These are phyloP conservation scores for Natator depressus DNA, from an alignment of 2,113 vertebrate species.

Conservation along the genomic window DNA sequence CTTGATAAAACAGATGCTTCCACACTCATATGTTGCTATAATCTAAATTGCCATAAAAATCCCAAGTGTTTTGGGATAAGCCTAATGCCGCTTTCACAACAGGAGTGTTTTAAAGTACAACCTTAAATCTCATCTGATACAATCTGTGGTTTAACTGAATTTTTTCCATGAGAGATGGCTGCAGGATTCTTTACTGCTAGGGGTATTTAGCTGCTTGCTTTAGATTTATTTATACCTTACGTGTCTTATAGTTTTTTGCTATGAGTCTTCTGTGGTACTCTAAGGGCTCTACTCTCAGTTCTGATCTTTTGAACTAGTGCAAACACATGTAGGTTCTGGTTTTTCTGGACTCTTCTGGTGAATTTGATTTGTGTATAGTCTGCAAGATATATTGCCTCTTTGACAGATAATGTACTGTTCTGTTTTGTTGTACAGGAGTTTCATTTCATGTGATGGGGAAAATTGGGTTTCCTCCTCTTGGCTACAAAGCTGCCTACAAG, in stretches of 20 bases:
- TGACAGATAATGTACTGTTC: neutral
- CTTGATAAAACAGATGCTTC: constrained; percentile 53
- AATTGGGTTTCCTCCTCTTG: neutral
- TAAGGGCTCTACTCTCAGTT: neutral
- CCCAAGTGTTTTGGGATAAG: constrained; percentile 37
- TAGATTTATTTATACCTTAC: constrained; percentile 53
- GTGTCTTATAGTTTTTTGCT: constrained; percentile 11
- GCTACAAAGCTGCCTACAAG: neutral
- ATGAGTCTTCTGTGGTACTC: neutral
- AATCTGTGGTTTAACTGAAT: constrained; percentile 57
- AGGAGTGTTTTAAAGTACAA: constrained; percentile 58
- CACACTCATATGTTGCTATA: constrained; percentile 60
- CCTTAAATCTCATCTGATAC: constrained; percentile 55
- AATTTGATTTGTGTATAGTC: neutral
- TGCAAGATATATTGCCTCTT: neutral
- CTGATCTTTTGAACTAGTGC: neutral
- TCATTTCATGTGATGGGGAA: neutral
- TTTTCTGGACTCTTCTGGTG: neutral
- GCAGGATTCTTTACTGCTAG: constrained; percentile 28
- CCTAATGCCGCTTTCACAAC: constrained; percentile 56
- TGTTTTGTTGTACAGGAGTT: neutral
- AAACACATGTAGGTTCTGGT: neutral
- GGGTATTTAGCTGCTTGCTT: constrained; percentile 40
- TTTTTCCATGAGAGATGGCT: constrained; percentile 30
- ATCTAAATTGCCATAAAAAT: constrained; percentile 64